Evolutionary conservation across 2,113 vertebrate genomes (phyloP), one percentile per base, ranked within the genome.

Genomic region (Vombatus ursinus): DNA sequence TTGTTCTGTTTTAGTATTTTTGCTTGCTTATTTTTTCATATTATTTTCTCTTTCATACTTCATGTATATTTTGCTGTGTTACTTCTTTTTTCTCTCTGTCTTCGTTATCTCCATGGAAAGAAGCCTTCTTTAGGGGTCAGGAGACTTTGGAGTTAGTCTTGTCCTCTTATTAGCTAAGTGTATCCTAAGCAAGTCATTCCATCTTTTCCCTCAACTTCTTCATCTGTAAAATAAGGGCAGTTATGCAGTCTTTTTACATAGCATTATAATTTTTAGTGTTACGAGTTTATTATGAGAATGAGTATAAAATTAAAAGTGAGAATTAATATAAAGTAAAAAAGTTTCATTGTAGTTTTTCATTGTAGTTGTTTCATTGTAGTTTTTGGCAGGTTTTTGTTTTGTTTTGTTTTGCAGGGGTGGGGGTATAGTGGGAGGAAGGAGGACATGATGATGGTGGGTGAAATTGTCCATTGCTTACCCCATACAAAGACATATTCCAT

Each of bases 131-230:
- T 93, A 52, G 68, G 44, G 95, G 2, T 22, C 28, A 68, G 47
- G 54, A 92, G 53, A 94, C n/a, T 47, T 94, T 91, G 47, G 96
- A 44, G 68, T 37, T 44, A 84, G 92, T 95, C 44, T 95, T 95
- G n/a, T 84, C 96, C 93, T 94, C 53, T 26, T 10, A 44, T 92
- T 94, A 93, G 3, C 94, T 94, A 93, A 95, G 48, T 91, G 57
- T 84, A 96, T 93, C 94, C 44, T 50, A 37, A 92, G 89, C 25
- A 95, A 94, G 92, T 92, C 93, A 89, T 89, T 23, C 6, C 37
- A 44, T 84, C 22, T 91, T 96, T 90, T 52, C 2, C 90, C 50
- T 90, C 24, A 54, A 10, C 92, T 93, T 96, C 28, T 93, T 96
- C 93, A 77, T 91, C 23, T 90, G 14, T 22, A 54, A 95, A 68